A percentile compares a stretch with the other conserved stretches of the same genome.
Conservation (phyloP, 2,113 vertebrate genomes). For the Silurus glanis region DNA sequence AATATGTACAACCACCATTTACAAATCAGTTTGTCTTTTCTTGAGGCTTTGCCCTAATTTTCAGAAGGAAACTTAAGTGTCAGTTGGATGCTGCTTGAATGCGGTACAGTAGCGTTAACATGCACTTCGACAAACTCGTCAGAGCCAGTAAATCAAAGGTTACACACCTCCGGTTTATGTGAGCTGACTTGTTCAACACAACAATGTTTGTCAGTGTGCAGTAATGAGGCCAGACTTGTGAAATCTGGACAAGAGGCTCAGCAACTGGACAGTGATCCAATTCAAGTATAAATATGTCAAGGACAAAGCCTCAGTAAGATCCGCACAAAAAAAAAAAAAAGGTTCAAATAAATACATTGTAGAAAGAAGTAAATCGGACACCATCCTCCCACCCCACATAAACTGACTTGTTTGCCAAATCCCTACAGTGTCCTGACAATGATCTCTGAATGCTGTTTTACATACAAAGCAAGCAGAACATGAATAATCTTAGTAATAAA, state of each 20-base stretch:
- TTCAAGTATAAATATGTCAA: conserved; percentile 62
- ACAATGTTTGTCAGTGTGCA: conserved; percentile 31
- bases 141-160: conserved; percentile 29
- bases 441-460: conserved; percentile 27
- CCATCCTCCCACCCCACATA: conserved; percentile 10
- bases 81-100: conserved; percentile 29
- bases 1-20: conserved; percentile 70
- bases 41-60: conserved; percentile 23
- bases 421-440: conserved; percentile 26
- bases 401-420: conserved; percentile 26
- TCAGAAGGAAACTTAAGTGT: conserved; percentile 30
- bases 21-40: conserved; percentile 61
- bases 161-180: conserved; percentile 24
- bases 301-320: conserved; percentile 56
- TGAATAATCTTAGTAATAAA: conserved; percentile 33
- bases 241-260: conserved; percentile 20
- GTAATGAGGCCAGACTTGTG: conserved; percentile 31
- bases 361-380: conserved; percentile 60
- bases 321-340: conserved; percentile 43
- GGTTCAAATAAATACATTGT: conserved; percentile 70
- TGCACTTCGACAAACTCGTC: conserved; percentile 31
- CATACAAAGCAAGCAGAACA: conserved; percentile 36
- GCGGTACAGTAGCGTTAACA: conserved; percentile 39
- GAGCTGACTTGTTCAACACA: conserved; percentile 40
- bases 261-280: conserved; percentile 45